Evolutionary conservation across 2,888 invertebrate genomes (phyloP), one percentile per base, ranked within the genome.

Genomic region (Lepetodrilus schrolli): DNA sequence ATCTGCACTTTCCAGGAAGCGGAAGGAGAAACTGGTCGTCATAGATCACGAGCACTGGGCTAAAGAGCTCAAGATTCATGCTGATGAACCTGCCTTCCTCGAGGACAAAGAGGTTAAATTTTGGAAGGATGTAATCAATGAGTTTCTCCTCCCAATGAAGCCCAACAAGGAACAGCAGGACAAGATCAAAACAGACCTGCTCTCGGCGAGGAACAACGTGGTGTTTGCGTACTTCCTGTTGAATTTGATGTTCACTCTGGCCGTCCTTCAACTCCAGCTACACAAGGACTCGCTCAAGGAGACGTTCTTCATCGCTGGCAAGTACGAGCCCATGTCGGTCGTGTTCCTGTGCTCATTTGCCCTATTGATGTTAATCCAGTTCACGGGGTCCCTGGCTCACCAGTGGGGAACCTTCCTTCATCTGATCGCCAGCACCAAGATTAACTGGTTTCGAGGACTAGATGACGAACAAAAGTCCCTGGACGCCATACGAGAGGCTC

Each of bases 311-410:
- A 80, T 87, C n/a, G 79, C 72, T 4, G 80, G 80, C n/a, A 78
- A 82, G 73, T 84, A 87, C 66, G 88, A 88, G 70, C 87, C 88
- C 1, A 74, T 87, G 96, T 98, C 86, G 93, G 92, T 99, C 75
- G 96, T 98, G 21, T 98, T 99, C 90, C 96, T 99, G 80, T 95
- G 97, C 92, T 97, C 99, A 93, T 99, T 98, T 91, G 96, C 97
- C 43, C 93, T 97, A 84, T 97, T 99, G 92, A 93, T 99, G 91
- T 93, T 98, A 37, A 96, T 98, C 84, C 98, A 99, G 92, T 99
- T 99, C 91, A 93, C 94, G 70, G 98, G 97, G 83, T 99, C 98
- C 98, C 93, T 99, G 92, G 96, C 98, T 93, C 99, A 99, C 95
- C 94, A 99, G 86, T 98, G 98, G 90, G 97, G 97, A 88, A 99